Percentiles rank a stretch among this genome's conserved stretches.
These are phyloP conservation scores for Aelia acuminata DNA, from an alignment of 2,888 invertebrate species.

Conservation along the genomic window DNA sequence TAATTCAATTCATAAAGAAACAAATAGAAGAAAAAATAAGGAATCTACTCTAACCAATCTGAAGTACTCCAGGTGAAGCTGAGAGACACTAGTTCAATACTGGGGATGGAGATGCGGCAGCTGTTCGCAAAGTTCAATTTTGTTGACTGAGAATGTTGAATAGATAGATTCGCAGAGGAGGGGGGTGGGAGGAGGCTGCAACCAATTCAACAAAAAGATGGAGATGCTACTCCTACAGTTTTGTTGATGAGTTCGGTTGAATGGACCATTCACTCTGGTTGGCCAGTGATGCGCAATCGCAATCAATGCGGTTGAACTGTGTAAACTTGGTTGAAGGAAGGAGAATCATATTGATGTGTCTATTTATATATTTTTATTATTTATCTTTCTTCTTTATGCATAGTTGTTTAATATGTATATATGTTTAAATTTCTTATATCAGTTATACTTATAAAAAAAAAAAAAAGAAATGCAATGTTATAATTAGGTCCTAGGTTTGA, in stretches of 20 bases:
- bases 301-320: background rate
- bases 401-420: no score
- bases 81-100: background rate
- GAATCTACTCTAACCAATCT: no score
- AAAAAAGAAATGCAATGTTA: no score
- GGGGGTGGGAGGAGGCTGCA: no score
- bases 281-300: background rate
- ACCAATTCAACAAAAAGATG: background rate
- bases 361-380: background rate
- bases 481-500: no score
- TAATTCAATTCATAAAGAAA: background rate
- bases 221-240: background rate
- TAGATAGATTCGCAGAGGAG: rapidly evolving
- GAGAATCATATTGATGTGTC: background rate
- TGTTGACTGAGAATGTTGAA: background rate
- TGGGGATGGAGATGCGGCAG: background rate
- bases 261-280: background rate
- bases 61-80: background rate
- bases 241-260: background rate
- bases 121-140: background rate
- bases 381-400: background rate
- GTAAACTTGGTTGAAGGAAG: background rate
- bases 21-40: no score
- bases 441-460: no score
- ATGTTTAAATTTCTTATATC: no score